Evolutionary conservation across 1,140 invertebrate genomes (phyloP).

Genomic region (Medauroidea extradentata): DNA sequence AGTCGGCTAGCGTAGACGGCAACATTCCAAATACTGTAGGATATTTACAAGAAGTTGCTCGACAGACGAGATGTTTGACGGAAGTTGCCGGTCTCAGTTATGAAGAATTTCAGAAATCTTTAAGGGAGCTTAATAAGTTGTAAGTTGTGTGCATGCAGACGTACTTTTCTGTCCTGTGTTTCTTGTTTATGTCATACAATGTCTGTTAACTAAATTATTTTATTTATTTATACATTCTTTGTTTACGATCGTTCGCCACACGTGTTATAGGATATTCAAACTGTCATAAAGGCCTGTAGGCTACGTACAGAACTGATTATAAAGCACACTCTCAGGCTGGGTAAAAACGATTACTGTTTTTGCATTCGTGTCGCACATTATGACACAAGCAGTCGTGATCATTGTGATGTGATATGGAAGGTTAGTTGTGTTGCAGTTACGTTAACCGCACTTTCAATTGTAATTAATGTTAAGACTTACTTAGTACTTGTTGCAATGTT

Average conservation of each 20-base stretch:
- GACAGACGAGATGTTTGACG: conserved; percentile 37
- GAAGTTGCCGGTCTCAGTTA: conserved; percentile 47
- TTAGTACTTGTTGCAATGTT: no score
- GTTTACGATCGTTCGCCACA: neutral
- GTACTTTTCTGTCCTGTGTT: neutral
- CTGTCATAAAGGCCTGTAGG: neutral
- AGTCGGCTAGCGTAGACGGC: neutral
- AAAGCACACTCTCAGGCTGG: neutral
- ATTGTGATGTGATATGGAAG: no score
- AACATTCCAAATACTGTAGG: conserved; percentile 6
- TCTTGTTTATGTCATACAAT: neutral
- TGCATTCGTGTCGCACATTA: no score
- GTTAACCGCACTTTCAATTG: no score
- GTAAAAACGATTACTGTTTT: no score
- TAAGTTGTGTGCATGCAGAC: conserved; percentile 35
- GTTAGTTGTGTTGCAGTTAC: no score
- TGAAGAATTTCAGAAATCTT: conserved; percentile 47
- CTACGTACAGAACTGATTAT: neutral
- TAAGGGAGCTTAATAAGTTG: conserved; percentile 49
- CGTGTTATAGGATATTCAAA: neutral
- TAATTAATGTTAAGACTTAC: no score
- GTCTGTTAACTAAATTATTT: neutral
- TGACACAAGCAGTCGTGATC: no score
- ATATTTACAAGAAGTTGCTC: conserved; percentile 9
- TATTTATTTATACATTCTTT: neutral